Evolutionary conservation across 2,797 vertebrate genomes (phyloP).

Genomic region (Arrhamphus sclerolepis): DNA sequence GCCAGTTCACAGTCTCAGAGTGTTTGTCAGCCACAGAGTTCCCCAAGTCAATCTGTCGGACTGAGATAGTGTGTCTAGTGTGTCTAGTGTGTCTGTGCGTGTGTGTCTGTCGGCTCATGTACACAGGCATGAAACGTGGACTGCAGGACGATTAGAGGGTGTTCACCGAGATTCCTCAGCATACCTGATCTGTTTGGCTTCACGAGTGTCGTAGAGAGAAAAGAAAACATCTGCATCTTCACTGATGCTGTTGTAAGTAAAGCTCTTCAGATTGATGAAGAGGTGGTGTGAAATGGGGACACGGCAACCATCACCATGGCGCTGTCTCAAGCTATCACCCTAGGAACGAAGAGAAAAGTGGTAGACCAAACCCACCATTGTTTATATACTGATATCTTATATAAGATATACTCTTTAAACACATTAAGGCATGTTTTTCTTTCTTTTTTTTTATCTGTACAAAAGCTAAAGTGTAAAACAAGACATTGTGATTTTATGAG

Average conservation of each 20-base stretch:
- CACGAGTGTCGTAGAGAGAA: slow-evolving; percentile 93
- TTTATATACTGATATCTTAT: slow-evolving; percentile 18
- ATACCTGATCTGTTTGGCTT: slow-evolving; percentile 98
- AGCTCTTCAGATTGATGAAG: slow-evolving; percentile 98
- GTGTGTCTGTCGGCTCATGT: slow-evolving; percentile 4
- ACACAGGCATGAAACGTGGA: neutral
- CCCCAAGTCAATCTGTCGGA: slow-evolving; percentile 36
- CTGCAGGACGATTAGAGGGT: neutral
- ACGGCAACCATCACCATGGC: slow-evolving; percentile 92
- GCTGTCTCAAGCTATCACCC: slow-evolving; percentile 91
- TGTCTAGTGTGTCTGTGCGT: slow-evolving; percentile 3
- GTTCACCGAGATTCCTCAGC: slow-evolving; percentile 7
- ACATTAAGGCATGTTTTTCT: too few relatives aligned
- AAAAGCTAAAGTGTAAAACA: too few relatives aligned
- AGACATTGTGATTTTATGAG: too few relatives aligned
- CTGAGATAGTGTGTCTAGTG: slow-evolving; percentile 14
- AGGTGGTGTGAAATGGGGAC: slow-evolving; percentile 96
- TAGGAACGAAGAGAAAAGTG: slow-evolving; percentile 67
- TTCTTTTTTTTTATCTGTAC: too few relatives aligned
- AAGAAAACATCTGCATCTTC: slow-evolving; percentile 98
- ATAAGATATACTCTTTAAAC: slow-evolving; percentile 8
- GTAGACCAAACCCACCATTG: slow-evolving; percentile 20
- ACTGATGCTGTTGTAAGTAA: slow-evolving; percentile 98
- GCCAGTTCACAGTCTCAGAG: slow-evolving; percentile 39
- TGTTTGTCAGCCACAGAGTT: slow-evolving; percentile 24